Percentiles rank a stretch among this genome's conserved stretches.
These are phyloP conservation scores for Phrynosoma platyrhinos DNA, from an alignment of 2,113 vertebrate genomes.

Conservation along the genomic window DNA sequence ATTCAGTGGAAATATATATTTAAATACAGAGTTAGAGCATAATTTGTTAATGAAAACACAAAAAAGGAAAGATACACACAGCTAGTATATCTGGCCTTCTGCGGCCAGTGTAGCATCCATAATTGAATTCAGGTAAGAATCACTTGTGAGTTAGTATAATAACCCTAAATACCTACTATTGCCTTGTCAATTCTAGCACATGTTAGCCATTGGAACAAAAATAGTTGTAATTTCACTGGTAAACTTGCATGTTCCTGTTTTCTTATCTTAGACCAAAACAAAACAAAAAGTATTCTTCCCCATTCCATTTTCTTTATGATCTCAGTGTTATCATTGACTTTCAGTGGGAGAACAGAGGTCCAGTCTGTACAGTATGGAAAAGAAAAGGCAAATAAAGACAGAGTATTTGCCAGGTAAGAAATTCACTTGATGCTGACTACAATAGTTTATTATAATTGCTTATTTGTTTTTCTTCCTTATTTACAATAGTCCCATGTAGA, in stretches of 20 bases:
- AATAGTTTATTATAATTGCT: background rate
- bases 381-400: conserved; percentile 96
- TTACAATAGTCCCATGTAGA: background rate
- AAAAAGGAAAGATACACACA: background rate
- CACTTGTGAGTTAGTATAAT: background rate
- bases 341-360: conserved; percentile 95
- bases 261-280: background rate
- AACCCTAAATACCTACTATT: background rate
- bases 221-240: background rate
- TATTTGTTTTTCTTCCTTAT: background rate
- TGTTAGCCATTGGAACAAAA: background rate
- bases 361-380: conserved; percentile 99
- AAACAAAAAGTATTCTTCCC: background rate
- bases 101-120: background rate
- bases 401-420: conserved; percentile 95
- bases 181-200: background rate
- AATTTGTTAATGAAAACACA: background rate
- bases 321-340: conserved; percentile 62
- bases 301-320: conserved; percentile 25
- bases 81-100: too few relatives aligned
- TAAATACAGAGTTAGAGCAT: background rate
- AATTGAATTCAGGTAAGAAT: background rate
- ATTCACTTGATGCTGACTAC: background rate
- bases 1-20: background rate
- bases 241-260: background rate